Evolutionary conservation across 2,113 vertebrate genomes (phyloP), one percentile per base, ranked within the genome.

Genomic region (Elephas maximus): DNA sequence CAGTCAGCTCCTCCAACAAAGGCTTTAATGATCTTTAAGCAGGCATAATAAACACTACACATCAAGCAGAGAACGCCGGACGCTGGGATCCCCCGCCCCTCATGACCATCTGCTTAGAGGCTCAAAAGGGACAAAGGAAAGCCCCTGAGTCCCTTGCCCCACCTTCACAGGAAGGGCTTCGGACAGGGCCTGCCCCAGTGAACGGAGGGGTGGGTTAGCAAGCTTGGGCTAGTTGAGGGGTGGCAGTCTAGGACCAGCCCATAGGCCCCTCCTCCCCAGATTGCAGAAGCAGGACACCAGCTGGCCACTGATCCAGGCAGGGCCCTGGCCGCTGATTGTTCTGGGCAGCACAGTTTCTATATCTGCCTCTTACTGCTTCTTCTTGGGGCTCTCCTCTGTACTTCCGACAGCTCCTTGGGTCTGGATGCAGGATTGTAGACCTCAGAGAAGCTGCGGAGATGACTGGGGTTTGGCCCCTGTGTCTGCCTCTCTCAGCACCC

Each of bases 1-100:
- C 98, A 98, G 95, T 97, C 98, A 98, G 97, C 90, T 65, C 84
- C 45, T 9, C 97, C 98, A 97, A 97, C 98, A 98, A 98, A 98
- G 98, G 97, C 97, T 97, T 96, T 98, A 98, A 98, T 97, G 98
- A 98, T 98, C 98, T 98, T 98, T 98, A 98, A 97, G 97, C 96
- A 96, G 95, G 97, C 98, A 98, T 97, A 94, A 98, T 97, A 96
- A 98, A 94, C 74, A 77, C 96, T 33, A 9, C 96, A 84, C 76
- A n/a, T 88, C 41, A 89, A 96, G 91, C 79, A 96, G 93, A 97
- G 21, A 41, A 63, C 60, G 76, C 95, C 0, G 65, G 69, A 53
- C 90, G 63, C 28, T 0, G 60, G 51, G 0, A 41, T n/a, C n/a
- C 60, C 57, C 91, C 11, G 0, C 45, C 65, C 77, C 65, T 87